phyloP scores from a whole-genome alignment of 2,888 invertebrate species.

The Coleophora deauratella region DNA sequence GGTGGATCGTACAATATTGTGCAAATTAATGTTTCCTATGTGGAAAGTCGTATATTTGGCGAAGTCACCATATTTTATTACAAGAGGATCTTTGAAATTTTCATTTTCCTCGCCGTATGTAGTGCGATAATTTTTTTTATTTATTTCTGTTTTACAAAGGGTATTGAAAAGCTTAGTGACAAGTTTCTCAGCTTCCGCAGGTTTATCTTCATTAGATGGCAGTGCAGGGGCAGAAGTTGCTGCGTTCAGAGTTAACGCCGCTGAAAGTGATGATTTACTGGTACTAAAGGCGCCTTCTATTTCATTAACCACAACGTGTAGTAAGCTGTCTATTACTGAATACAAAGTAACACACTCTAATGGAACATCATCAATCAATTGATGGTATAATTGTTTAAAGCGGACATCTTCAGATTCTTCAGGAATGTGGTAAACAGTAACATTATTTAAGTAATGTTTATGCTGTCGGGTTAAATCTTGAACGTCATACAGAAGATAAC shows the following conservation, averaged over 20 bases:
- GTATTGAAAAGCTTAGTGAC: slow-evolving; percentile 43
- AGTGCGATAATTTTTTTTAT: slow-evolving; percentile 43
- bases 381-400: slow-evolving; percentile 27
- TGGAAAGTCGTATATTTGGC: slow-evolving; percentile 52
- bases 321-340: slow-evolving; percentile 47
- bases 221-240: slow-evolving; percentile 15
- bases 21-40: slow-evolving; percentile 47
- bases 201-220: slow-evolving; percentile 33
- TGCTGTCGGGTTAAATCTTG: slow-evolving; percentile 68
- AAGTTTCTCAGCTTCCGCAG: slow-evolving; percentile 35
- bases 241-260: slow-evolving; percentile 24
- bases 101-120: slow-evolving; percentile 57
- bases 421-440: slow-evolving; percentile 50
- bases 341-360: slow-evolving; percentile 50
- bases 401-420: slow-evolving; percentile 22
- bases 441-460: slow-evolving; percentile 55
- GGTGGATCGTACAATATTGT: slow-evolving; percentile 40
- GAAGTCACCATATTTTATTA: slow-evolving; percentile 50
- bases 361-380: slow-evolving; percentile 36
- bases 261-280: slow-evolving; percentile 29
- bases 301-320: slow-evolving; percentile 35
- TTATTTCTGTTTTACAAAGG: slow-evolving; percentile 37
- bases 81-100: slow-evolving; percentile 41
- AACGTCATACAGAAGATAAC: slow-evolving; percentile 66
- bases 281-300: slow-evolving; percentile 19